phyloP scores from a whole-genome alignment of 2,888 invertebrate genomes.

The Campoplex nolae region DNA sequence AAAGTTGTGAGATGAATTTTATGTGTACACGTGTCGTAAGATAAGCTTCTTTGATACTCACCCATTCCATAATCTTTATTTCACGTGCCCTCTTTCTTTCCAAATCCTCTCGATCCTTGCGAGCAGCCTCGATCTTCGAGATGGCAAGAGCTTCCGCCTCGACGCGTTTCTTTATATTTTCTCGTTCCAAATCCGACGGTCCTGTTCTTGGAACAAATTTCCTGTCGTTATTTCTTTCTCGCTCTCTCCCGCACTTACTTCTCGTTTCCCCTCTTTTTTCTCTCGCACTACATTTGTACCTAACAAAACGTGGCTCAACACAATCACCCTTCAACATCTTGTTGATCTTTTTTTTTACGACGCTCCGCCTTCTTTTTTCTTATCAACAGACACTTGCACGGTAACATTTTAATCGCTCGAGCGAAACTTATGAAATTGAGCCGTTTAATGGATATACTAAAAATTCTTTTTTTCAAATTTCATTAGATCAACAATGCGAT shows the following conservation, averaged over 20 bases:
- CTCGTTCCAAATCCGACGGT: constrained; percentile 74
- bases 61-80: constrained; percentile 76
- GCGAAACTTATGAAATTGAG: not conserved
- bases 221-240: constrained; percentile 63
- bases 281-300: constrained; percentile 14
- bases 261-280: not conserved
- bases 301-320: constrained; percentile 54
- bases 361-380: not conserved
- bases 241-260: not conserved
- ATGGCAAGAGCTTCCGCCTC: constrained; percentile 79
- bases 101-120: constrained; percentile 74
- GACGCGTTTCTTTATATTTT: constrained; percentile 67
- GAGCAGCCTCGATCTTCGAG: constrained; percentile 77
- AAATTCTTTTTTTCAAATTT: not conserved
- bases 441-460: not conserved
- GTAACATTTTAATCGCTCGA: constrained; percentile 37
- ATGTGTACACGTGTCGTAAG: constrained; percentile 50
- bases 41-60: constrained; percentile 58
- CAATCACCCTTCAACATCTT: not conserved
- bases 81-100: constrained; percentile 79
- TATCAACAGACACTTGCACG: not conserved
- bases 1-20: constrained; percentile 23
- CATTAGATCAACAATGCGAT: not conserved
- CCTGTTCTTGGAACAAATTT: constrained; percentile 72
- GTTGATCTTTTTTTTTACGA: not conserved